Evolutionary conservation across 2,888 invertebrate species (phyloP).

Genomic region (Phortica magna): DNA sequence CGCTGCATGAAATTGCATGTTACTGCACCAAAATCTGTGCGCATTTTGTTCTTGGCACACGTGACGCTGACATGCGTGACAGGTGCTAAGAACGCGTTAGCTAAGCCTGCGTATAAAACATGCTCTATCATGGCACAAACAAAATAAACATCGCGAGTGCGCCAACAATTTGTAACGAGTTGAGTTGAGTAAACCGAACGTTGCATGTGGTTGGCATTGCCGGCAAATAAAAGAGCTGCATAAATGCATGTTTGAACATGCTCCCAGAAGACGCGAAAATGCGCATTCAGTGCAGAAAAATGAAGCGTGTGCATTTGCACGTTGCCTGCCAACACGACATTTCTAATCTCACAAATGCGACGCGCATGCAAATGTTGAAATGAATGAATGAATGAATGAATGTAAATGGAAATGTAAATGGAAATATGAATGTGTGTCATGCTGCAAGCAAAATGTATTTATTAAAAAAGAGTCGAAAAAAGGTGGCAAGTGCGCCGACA

Average conservation of each 20-base stretch:
- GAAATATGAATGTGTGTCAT: constrained; percentile 22
- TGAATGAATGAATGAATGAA: too few species aligned
- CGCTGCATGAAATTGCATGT: background rate
- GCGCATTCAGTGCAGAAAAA: constrained; percentile 17
- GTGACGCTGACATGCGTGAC: constrained; percentile 54
- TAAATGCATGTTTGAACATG: constrained; percentile 35
- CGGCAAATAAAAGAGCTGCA: constrained; percentile 37
- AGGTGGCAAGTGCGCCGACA: constrained; percentile 24
- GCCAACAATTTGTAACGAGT: constrained; percentile 15
- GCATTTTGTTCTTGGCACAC: constrained; percentile 15
- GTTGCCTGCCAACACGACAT: constrained; percentile 11
- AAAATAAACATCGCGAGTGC: constrained; percentile 24
- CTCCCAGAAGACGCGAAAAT: background rate
- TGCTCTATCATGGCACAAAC: constrained; percentile 26
- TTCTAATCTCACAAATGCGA: constrained; percentile 32
- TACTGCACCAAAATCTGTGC: constrained; percentile 10
- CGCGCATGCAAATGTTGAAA: constrained; percentile 25
- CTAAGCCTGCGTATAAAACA: constrained; percentile 33
- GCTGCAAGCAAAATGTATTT: constrained; percentile 41
- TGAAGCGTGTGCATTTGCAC: constrained; percentile 17
- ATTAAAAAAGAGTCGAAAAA: constrained; percentile 38
- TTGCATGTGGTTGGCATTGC: background rate
- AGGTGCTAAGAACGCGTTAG: constrained; percentile 50
- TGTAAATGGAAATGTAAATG: constrained; percentile 19
- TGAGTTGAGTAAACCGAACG: constrained; percentile 3